These are phyloP conservation scores for Limulus polyphemus DNA, from an alignment of 2,888 invertebrate genomes.

Conservation along the genomic window DNA sequence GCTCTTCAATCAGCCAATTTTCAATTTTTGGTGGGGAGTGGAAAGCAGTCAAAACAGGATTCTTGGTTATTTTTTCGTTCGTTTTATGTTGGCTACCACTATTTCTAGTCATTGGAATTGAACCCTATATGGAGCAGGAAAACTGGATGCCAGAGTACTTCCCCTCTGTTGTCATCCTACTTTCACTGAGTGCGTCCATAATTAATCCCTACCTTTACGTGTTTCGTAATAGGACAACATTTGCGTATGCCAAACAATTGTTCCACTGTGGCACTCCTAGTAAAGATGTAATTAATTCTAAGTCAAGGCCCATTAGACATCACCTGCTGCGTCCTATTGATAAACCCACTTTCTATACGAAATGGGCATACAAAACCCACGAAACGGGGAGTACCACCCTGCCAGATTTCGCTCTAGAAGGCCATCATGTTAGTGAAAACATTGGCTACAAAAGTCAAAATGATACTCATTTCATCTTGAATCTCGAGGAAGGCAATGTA, in stretches of 20 bases:
- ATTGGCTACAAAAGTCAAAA: too few relatives aligned
- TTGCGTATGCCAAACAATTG: constrained; percentile 40
- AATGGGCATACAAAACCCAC: too few relatives aligned
- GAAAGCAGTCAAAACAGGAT: constrained; percentile 73
- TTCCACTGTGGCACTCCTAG: background rate
- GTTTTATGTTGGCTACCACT: constrained; percentile 47
- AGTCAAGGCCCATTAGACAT: too few relatives aligned
- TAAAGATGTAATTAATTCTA: too few relatives aligned
- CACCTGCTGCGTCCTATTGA: too few relatives aligned
- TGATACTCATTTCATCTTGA: too few relatives aligned
- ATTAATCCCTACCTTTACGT: constrained; percentile 64
- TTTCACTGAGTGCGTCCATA: constrained; percentile 49
- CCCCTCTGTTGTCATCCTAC: constrained; percentile 40
- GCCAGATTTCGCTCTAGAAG: too few relatives aligned
- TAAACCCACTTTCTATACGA: too few relatives aligned
- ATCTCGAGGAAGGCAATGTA: too few relatives aligned
- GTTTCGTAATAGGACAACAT: constrained; percentile 55
- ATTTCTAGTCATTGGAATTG: constrained; percentile 37
- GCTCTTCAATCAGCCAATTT: constrained; percentile 71
- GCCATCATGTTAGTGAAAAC: too few relatives aligned
- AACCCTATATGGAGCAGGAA: constrained; percentile 32
- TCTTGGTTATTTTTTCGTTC: constrained; percentile 58
- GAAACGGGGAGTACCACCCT: too few relatives aligned
- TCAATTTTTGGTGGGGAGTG: constrained; percentile 70
- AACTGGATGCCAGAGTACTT: constrained; percentile 38